A percentile compares a stretch with the other conserved stretches of the same genome.
phyloP scores from a whole-genome alignment of 2,797 vertebrate species.

The Phaenicophaeus curvirostris region DNA sequence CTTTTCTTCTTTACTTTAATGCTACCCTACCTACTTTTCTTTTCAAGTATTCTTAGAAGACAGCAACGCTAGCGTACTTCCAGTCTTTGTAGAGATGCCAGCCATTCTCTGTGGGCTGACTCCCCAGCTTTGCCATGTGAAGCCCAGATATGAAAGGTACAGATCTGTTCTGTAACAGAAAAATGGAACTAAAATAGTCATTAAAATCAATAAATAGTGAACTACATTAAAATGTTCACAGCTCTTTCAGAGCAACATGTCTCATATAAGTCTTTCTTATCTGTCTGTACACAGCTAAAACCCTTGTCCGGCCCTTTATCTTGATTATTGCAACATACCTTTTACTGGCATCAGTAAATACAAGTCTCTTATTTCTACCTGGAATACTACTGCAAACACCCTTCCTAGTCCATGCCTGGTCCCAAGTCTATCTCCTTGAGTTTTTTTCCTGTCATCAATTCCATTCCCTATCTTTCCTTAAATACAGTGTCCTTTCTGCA shows the following conservation, averaged over 20 bases:
- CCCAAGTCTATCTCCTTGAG: neutral
- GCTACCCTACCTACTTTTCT: neutral
- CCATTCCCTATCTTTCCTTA: neutral
- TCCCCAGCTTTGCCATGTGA: neutral
- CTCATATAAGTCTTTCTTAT: neutral
- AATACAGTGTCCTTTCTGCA: neutral
- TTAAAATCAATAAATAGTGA: neutral
- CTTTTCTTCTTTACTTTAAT: neutral
- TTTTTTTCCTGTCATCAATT: neutral
- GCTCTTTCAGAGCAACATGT: neutral
- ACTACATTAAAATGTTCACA: neutral
- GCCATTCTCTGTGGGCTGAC: neutral
- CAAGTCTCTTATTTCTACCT: neutral
- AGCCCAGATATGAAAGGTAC: neutral
- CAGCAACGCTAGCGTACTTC: rapidly evolving
- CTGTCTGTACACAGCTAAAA: neutral
- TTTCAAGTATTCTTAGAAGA: neutral
- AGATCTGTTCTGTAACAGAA: no score
- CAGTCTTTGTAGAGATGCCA: neutral
- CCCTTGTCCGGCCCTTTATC: neutral
- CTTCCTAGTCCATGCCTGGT: neutral
- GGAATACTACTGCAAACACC: neutral
- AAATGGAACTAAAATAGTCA: neutral
- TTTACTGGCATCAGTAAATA: neutral
- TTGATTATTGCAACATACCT: neutral